Conservation (phyloP, 2,888 invertebrate genomes). For the Oxycera nigricornis region DNA sequence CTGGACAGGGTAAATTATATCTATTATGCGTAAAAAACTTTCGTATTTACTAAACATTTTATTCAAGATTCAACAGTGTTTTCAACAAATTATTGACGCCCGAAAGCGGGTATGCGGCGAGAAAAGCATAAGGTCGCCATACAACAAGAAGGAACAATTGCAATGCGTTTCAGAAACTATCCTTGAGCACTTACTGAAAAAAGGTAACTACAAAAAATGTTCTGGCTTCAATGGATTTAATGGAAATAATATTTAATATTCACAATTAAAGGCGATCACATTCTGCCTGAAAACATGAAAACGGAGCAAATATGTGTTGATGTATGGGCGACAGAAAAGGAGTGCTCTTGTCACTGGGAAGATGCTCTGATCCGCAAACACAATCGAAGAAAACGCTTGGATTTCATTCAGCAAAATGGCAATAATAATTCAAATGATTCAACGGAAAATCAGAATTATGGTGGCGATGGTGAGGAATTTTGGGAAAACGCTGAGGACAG, state of each 20-base stretch:
- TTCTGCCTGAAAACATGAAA: conserved; percentile 63
- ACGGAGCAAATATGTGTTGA: conserved; percentile 67
- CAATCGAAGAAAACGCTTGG: conserved; percentile 62
- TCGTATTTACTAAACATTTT: not conserved
- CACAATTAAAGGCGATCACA: conserved; percentile 47
- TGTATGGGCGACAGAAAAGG: conserved; percentile 67
- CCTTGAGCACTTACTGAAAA: conserved; percentile 55
- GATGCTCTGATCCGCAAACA: conserved; percentile 54
- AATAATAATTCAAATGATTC: conserved; percentile 37
- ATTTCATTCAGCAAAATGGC: conserved; percentile 47
- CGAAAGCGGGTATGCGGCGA: conserved; percentile 28
- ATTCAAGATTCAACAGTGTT: conserved; percentile 52
- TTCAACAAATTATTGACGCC: conserved; percentile 43
- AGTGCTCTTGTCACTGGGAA: conserved; percentile 72
- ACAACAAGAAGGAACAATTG: conserved; percentile 63
- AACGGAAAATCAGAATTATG: conserved; percentile 37
- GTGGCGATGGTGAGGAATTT: not conserved
- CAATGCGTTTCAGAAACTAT: conserved; percentile 62
- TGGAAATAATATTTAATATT: no score
- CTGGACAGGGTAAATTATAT: conserved; percentile 52
- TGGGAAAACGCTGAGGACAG: conserved; percentile 15
- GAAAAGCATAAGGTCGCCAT: conserved; percentile 53
- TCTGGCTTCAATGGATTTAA: no score
- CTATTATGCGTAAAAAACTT: not conserved
- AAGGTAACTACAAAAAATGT: conserved; percentile 47